Base-by-base conservation (phyloP, 1,140 invertebrate genomes). In the Pemphigus obesinymphae region DNA sequence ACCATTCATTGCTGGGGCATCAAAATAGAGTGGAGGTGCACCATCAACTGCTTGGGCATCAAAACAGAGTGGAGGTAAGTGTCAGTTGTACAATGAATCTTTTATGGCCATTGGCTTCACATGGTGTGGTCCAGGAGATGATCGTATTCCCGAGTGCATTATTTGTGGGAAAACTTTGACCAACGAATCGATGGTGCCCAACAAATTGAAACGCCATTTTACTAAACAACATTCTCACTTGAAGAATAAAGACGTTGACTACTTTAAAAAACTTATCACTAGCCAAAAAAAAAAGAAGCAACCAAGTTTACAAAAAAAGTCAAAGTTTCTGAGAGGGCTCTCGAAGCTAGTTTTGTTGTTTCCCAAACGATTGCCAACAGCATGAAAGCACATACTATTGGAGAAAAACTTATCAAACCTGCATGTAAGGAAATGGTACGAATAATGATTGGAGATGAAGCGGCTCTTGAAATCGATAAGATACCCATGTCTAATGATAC, bases 321-420 rank as follows among this genome's bases (percentile, higher is more conserved):
- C 20, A 40, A 68, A 68, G 3, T 40, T 40, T 68, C 63, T 23
- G 73, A 80, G 70, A 84, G 83, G 82, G 82, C 83, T 81, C 82
- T 85, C 73, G 82, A 84, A 84, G 85, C 85, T 70, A 84, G 83
- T 76, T 86, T 83, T 83, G 82, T 85, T 68, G 84, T 85, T 45
- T 80, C 85, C 61, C 83, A 83, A 68, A 80, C 82, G 75, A 83
- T 86, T 31, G 85, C 86, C 61, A 86, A 86, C 84, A 84, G 82
- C 83, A 85, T 83, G 84, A 86, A 88, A 85, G 23, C 84, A 75
- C 84, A 87, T 83, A 87, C 85, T 75, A 86, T 87, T 84, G 86
- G 85, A 82, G 85, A 87, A 82, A 75, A 87, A 70, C 82, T 86
- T 82, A 85, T 87, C 84, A 68, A 87, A 84, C 85, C 85, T 75